These are phyloP conservation scores for Rhabditophanes sp. DNA, from an alignment of 2,888 invertebrate genomes.

Conservation along the genomic window DNA sequence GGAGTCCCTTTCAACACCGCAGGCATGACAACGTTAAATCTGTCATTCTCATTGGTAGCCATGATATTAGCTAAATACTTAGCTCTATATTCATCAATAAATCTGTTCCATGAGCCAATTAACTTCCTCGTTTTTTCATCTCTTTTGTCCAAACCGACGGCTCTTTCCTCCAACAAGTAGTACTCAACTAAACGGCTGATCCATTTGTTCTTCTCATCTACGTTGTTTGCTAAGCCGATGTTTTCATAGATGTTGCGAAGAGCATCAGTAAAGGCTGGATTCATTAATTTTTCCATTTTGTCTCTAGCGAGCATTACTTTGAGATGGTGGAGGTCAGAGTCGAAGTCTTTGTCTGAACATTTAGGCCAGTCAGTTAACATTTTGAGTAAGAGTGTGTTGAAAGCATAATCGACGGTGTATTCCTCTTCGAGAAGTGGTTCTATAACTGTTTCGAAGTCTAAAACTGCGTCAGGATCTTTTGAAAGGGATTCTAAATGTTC, in stretches of 20 bases:
- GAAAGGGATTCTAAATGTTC: slow-evolving; percentile 27
- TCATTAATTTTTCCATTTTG: slow-evolving; percentile 30
- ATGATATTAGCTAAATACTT: slow-evolving; percentile 35
- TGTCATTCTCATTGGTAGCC: slow-evolving; percentile 32
- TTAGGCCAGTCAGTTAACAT: slow-evolving; percentile 44
- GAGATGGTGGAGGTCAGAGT: slow-evolving; percentile 32
- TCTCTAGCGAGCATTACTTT: slow-evolving; percentile 38
- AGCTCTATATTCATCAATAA: slow-evolving; percentile 29
- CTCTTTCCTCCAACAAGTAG: slow-evolving; percentile 19
- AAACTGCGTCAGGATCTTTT: slow-evolving; percentile 15
- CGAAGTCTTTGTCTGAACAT: slow-evolving; percentile 24
- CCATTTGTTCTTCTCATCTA: slow-evolving; percentile 28
- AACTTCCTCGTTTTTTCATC: slow-evolving; percentile 31
- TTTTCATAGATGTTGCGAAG: slow-evolving; percentile 12
- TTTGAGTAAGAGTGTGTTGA: slow-evolving; percentile 36
- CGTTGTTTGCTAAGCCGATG: slow-evolving; percentile 6
- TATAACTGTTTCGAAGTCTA: slow-evolving; percentile 32
- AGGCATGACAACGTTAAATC: slow-evolving; percentile 18
- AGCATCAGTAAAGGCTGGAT: slow-evolving; percentile 21
- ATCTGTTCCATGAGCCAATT: slow-evolving; percentile 31
- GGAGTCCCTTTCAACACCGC: slow-evolving; percentile 31
- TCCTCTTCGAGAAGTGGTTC: slow-evolving; percentile 34
- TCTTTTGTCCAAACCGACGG: slow-evolving; percentile 25
- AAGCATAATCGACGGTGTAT: slow-evolving; percentile 36
- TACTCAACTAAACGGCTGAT: slow-evolving; percentile 34